These are phyloP conservation scores for Arrhamphus sclerolepis DNA, from an alignment of 2,797 vertebrate species.

Conservation along the genomic window DNA sequence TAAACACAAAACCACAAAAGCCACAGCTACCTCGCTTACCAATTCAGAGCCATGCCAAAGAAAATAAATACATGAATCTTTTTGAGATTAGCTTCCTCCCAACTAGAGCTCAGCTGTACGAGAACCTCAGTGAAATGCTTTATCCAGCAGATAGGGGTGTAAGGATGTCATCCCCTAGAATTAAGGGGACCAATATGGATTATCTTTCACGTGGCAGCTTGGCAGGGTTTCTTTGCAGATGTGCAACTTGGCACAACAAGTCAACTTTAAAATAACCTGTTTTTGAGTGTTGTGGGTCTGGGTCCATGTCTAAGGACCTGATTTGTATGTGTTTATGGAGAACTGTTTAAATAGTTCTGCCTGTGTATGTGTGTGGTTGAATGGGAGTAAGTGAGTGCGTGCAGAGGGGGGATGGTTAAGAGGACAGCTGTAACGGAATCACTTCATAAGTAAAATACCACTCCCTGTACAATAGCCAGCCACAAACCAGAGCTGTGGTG, in stretches of 20 bases:
- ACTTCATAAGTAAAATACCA: constrained; percentile 92
- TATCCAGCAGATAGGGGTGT: constrained; percentile 73
- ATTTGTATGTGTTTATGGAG: constrained; percentile 73
- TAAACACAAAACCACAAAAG: constrained; percentile 80
- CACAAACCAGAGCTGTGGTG: constrained; percentile 88
- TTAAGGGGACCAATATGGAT: constrained; percentile 59
- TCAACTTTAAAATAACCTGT: constrained; percentile 79
- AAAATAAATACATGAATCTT: constrained; percentile 80
- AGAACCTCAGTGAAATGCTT: constrained; percentile 69
- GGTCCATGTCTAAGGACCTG: constrained; percentile 61
- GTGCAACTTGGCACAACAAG: constrained; percentile 83
- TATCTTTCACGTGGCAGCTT: constrained; percentile 72
- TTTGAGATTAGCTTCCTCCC: constrained; percentile 79
- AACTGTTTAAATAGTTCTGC: constrained; percentile 63
- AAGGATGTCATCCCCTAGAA: constrained; percentile 79
- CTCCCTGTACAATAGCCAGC: constrained; percentile 87
- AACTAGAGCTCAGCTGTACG: constrained; percentile 47
- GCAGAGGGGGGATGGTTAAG: constrained; percentile 66
- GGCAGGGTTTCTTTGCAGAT: constrained; percentile 82
- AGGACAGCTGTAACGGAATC: constrained; percentile 86
- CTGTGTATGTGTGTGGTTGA: constrained; percentile 64
- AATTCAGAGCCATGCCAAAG: constrained; percentile 69
- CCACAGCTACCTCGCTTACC: constrained; percentile 70
- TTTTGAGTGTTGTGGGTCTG: constrained; percentile 67
- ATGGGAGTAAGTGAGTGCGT: constrained; percentile 74